Evolutionary conservation across 2,797 vertebrate genomes (phyloP).

Genomic region (Pitangus sulphuratus): DNA sequence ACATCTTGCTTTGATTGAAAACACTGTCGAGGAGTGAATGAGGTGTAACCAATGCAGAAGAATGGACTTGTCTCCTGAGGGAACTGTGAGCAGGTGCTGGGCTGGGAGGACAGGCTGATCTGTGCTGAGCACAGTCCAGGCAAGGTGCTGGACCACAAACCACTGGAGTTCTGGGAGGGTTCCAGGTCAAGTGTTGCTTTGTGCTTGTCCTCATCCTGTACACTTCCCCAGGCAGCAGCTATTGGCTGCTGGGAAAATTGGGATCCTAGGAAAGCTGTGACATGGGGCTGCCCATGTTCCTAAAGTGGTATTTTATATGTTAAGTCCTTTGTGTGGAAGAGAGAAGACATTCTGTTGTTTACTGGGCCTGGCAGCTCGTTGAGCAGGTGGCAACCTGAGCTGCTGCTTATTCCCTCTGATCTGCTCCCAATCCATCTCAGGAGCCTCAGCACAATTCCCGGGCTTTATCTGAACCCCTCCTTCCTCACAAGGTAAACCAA

Average conservation of each 20-base stretch:
- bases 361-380: background rate
- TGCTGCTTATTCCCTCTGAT: background rate
- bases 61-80: background rate
- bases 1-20: background rate
- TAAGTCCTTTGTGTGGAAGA: background rate
- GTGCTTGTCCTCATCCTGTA: background rate
- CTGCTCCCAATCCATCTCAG: background rate
- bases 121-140: background rate
- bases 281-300: background rate
- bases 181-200: background rate
- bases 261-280: background rate
- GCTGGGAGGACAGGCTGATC: background rate
- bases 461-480: background rate
- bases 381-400: background rate
- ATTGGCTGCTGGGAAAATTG: rapidly evolving
- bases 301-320: background rate
- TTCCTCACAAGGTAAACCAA: background rate
- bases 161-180: background rate
- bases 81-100: background rate
- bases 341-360: background rate
- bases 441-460: background rate
- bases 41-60: background rate
- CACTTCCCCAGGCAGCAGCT: background rate
- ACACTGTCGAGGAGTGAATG: background rate
- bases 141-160: background rate